Evolutionary conservation across 2,888 invertebrate genomes (phyloP).

Genomic region (Lepidocyrtoides sp.): DNA sequence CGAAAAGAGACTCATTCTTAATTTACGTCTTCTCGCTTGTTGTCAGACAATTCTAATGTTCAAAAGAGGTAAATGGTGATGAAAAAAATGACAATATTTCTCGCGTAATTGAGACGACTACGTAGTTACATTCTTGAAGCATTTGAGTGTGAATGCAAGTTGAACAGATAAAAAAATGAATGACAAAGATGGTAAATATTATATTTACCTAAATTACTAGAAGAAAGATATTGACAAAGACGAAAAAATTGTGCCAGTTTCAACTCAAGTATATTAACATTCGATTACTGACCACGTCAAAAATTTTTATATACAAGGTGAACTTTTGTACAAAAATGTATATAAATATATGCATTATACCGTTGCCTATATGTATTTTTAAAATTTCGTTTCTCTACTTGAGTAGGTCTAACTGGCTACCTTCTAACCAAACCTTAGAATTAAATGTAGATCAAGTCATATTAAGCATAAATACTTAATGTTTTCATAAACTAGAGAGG

Average conservation of each 20-base stretch:
- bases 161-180: neutral
- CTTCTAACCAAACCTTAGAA: constrained; percentile 20
- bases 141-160: neutral
- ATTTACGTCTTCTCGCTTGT: constrained; percentile 40
- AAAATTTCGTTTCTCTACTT: too few species aligned
- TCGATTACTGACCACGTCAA: constrained; percentile 15
- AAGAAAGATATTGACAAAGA: neutral
- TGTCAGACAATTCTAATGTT: constrained; percentile 4
- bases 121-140: neutral
- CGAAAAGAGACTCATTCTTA: constrained; percentile 34
- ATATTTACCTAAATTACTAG: neutral
- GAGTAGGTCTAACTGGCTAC: neutral
- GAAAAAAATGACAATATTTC: neutral
- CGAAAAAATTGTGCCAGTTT: neutral
- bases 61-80: neutral
- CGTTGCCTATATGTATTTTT: neutral
- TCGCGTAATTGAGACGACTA: neutral
- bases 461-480: constrained; percentile 5
- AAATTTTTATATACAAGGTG: neutral
- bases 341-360: neutral
- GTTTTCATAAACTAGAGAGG: constrained; percentile 32
- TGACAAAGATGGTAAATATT: neutral
- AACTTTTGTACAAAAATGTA: too few species aligned
- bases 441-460: constrained; percentile 68
- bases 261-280: neutral